These are phyloP conservation scores for Temnothorax ravouxi DNA, from an alignment of 2,888 invertebrate species.

Conservation along the genomic window DNA sequence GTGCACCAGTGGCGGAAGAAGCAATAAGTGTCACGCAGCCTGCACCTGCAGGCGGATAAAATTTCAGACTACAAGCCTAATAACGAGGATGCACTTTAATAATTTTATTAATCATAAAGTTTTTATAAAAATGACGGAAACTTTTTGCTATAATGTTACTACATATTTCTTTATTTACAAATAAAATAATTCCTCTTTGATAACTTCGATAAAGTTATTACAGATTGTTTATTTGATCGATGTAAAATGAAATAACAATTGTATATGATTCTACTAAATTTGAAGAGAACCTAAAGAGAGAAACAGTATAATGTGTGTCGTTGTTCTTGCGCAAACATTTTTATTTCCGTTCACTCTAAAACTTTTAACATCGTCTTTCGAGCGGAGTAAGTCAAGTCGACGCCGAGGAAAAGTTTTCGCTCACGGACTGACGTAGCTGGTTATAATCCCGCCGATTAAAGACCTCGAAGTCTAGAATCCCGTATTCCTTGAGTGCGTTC, in stretches of 20 bases:
- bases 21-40: slow-evolving; percentile 55
- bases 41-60: slow-evolving; percentile 53
- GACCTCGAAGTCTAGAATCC: slow-evolving; percentile 31
- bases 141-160: neutral
- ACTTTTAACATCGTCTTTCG: slow-evolving; percentile 1
- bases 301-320: neutral
- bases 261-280: neutral
- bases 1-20: slow-evolving; percentile 27
- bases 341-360: slow-evolving; percentile 8
- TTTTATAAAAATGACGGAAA: neutral
- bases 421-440: slow-evolving; percentile 3
- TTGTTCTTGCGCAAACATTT: slow-evolving; percentile 2
- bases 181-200: neutral
- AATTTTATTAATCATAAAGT: neutral
- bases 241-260: neutral
- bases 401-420: slow-evolving; percentile 25
- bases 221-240: no score
- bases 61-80: slow-evolving; percentile 53
- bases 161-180: neutral
- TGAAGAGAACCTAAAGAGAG: neutral
- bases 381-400: slow-evolving; percentile 18
- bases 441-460: slow-evolving; percentile 53
- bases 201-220: neutral
- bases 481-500: slow-evolving; percentile 57
- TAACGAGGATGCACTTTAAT: neutral